phyloP scores from a whole-genome alignment of 2,113 vertebrate species.

The Corythornis madagascariensis region DNA sequence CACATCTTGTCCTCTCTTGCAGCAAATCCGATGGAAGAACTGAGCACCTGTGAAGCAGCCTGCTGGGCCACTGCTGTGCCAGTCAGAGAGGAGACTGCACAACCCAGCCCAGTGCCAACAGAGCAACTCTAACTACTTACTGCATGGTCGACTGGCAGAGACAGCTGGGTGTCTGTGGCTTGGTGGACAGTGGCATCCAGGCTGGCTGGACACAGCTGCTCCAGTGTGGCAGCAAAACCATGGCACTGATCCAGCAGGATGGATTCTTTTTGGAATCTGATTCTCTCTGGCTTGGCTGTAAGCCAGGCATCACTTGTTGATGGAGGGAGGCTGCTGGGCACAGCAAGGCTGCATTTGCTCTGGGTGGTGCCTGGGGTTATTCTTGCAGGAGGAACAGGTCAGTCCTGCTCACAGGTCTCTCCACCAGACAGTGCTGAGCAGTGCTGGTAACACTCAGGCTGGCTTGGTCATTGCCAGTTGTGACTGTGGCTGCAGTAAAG shows the following conservation, averaged over 20 bases:
- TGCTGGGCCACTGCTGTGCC: constrained; percentile 10
- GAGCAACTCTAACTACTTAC: background rate
- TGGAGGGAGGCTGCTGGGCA: background rate
- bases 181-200: background rate
- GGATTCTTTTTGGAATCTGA: constrained; percentile 52
- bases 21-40: constrained; percentile 99
- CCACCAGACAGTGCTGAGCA: background rate
- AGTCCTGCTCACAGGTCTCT: background rate
- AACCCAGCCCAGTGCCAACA: background rate
- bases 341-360: background rate
- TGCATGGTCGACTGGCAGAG: background rate
- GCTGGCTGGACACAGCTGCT: constrained; percentile 2
- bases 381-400: background rate
- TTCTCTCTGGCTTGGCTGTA: background rate
- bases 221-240: background rate
- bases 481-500: background rate
- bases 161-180: background rate
- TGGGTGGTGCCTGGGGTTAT: background rate
- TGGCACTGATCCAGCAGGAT: background rate
- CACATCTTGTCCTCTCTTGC: background rate
- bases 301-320: background rate
- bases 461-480: background rate
- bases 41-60: constrained; percentile 67
- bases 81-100: constrained; percentile 21
- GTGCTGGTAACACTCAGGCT: background rate